A percentile compares a stretch with the other conserved stretches of the same genome.
Conservation (phyloP, 2,888 invertebrate species). For the Pycnomerus fuliginosus region DNA sequence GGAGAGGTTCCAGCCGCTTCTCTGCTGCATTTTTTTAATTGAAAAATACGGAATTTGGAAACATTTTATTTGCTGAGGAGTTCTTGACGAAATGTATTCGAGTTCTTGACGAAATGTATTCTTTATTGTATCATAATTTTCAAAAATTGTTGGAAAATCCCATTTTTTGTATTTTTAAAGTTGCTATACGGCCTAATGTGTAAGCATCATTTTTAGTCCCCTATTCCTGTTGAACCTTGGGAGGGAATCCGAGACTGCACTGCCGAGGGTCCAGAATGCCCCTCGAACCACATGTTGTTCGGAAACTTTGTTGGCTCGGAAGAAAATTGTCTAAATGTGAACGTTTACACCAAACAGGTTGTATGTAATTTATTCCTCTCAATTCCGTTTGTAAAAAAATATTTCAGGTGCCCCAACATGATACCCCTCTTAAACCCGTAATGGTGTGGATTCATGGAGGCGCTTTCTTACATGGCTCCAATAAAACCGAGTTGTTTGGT, state of each 20-base stretch:
- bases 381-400: too few relatives aligned
- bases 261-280: conserved; percentile 35
- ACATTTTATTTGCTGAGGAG: too few relatives aligned
- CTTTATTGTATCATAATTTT: too few relatives aligned
- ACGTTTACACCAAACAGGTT: conserved; percentile 52
- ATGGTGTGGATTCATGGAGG: conserved; percentile 54
- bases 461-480: conserved; percentile 47
- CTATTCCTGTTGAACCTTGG: conserved; percentile 37
- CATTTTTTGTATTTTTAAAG: too few relatives aligned
- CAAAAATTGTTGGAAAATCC: too few relatives aligned
- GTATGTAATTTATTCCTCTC: not conserved
- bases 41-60: too few relatives aligned
- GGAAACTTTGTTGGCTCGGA: conserved; percentile 53
- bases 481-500: conserved; percentile 42
- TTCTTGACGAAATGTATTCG: too few relatives aligned
- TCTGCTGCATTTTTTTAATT: too few relatives aligned
- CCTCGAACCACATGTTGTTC: conserved; percentile 38
- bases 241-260: conserved; percentile 34
- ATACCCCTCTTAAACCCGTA: conserved; percentile 41
- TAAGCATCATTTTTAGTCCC: conserved; percentile 37
- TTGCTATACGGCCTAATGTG: too few relatives aligned
- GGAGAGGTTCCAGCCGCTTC: too few relatives aligned
- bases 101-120: too few relatives aligned
- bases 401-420: conserved; percentile 24
- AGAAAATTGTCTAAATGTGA: conserved; percentile 57